Percentiles rank a stretch among this genome's conserved stretches.
Conservation (phyloP, 2,888 invertebrate genomes). For the Apodemia zela region DNA sequence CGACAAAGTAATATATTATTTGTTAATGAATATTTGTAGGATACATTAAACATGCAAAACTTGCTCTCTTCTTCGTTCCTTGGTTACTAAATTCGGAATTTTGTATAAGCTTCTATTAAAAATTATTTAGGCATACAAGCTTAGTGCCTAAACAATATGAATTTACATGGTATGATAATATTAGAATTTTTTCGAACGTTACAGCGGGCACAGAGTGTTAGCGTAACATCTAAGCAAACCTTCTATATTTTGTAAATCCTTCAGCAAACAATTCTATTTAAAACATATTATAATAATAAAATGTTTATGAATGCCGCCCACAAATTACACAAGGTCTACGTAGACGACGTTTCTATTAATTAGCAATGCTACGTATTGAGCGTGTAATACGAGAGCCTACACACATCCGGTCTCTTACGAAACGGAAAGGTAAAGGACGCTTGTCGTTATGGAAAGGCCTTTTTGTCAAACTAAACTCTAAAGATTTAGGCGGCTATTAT, state of each 20-base stretch:
- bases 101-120: no score
- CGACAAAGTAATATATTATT: no score
- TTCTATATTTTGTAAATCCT: no score
- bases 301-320: neutral
- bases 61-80: no score
- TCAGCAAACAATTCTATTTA: neutral
- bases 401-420: slow-evolving; percentile 12
- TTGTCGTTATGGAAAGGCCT: neutral
- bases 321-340: neutral
- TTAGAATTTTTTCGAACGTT: no score
- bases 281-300: neutral
- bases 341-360: neutral
- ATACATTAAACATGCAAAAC: no score
- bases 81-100: no score
- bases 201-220: neutral
- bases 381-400: slow-evolving; percentile 14
- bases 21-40: no score
- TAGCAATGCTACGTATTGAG: slow-evolving; percentile 11
- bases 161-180: no score
- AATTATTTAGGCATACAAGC: no score
- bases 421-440: slow-evolving; percentile 13
- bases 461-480: neutral
- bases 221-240: neutral
- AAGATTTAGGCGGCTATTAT: neutral
- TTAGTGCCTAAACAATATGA: no score